Percentiles rank a stretch among this genome's conserved stretches.
Evolutionary conservation across 2,888 invertebrate species (phyloP).

Genomic region (Pyrgus malvae): DNA sequence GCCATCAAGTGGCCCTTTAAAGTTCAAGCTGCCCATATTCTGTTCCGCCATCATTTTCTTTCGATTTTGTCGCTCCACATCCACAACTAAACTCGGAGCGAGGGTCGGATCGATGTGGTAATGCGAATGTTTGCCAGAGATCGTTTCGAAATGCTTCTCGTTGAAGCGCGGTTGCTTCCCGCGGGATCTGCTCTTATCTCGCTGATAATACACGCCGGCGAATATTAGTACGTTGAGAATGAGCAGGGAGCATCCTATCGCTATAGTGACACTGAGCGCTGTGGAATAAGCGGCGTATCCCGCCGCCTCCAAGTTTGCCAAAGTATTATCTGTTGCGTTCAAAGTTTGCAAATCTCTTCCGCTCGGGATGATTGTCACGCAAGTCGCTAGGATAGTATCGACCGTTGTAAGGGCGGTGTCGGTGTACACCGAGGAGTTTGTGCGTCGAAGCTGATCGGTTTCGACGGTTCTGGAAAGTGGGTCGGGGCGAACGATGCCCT

Average conservation of each 20-base stretch:
- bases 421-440: slow-evolving; percentile 73
- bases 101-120: slow-evolving; percentile 89
- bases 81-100: slow-evolving; percentile 91
- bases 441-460: slow-evolving; percentile 81
- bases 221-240: slow-evolving; percentile 92
- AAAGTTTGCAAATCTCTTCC: slow-evolving; percentile 74
- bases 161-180: slow-evolving; percentile 89
- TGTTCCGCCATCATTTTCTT: slow-evolving; percentile 78
- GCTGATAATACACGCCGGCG: slow-evolving; percentile 92
- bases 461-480: slow-evolving; percentile 86
- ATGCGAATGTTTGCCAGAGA: slow-evolving; percentile 89
- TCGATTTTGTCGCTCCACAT: slow-evolving; percentile 85
- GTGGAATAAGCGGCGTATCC: slow-evolving; percentile 89
- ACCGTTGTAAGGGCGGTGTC: slow-evolving; percentile 86
- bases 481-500: slow-evolving; percentile 93
- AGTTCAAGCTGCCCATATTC: slow-evolving; percentile 78
- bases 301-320: slow-evolving; percentile 90
- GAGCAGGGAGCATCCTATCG: slow-evolving; percentile 90
- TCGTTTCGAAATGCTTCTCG: slow-evolving; percentile 87
- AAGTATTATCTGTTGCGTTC: slow-evolving; percentile 85
- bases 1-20: slow-evolving; percentile 80
- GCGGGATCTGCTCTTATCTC: slow-evolving; percentile 85
- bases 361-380: slow-evolving; percentile 84
- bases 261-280: slow-evolving; percentile 89
- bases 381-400: slow-evolving; percentile 87